A percentile compares a stretch with the other conserved stretches of the same genome.
phyloP scores from a whole-genome alignment of 2,888 invertebrate genomes.

The Ornithoptera priamus region DNA sequence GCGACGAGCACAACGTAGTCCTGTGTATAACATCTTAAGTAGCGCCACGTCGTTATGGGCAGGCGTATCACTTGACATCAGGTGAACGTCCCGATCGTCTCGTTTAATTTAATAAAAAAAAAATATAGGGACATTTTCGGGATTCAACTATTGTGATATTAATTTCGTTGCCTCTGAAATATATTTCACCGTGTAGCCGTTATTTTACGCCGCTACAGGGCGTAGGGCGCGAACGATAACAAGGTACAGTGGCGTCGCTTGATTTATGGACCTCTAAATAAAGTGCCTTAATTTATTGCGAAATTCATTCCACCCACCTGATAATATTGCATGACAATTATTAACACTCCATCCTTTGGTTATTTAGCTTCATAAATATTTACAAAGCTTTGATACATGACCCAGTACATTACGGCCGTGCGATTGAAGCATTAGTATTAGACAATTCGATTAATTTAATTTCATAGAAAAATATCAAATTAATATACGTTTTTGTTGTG shows the following conservation, averaged over 20 bases:
- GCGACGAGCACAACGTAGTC: no score
- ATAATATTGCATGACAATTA: conserved; percentile 18
- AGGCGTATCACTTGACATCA: no score
- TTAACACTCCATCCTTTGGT: conserved; percentile 5
- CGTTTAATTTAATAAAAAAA: no score
- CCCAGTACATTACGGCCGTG: background rate
- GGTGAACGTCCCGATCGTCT: no score
- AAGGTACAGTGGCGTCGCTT: conserved; percentile 19
- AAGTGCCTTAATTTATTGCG: conserved; percentile 22
- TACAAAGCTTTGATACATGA: background rate
- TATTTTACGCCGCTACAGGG: conserved; percentile 16
- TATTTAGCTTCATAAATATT: conserved; percentile 20
- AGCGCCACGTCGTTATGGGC: no score
- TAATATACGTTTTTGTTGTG: no score
- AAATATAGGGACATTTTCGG: background rate
- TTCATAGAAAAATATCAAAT: no score
- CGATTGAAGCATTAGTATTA: no score
- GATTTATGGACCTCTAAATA: conserved; percentile 26
- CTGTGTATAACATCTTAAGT: no score
- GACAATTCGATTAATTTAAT: no score
- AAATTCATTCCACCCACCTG: conserved; percentile 22
- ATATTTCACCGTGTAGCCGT: conserved; percentile 12
- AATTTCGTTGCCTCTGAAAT: conserved; percentile 5
- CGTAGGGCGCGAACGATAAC: conserved; percentile 17
- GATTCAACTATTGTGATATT: background rate